Percentiles rank a stretch among this genome's conserved stretches.
Conservation (phyloP, 92 coral and sea anemone genomes). For the Blastomussa wellsi region DNA sequence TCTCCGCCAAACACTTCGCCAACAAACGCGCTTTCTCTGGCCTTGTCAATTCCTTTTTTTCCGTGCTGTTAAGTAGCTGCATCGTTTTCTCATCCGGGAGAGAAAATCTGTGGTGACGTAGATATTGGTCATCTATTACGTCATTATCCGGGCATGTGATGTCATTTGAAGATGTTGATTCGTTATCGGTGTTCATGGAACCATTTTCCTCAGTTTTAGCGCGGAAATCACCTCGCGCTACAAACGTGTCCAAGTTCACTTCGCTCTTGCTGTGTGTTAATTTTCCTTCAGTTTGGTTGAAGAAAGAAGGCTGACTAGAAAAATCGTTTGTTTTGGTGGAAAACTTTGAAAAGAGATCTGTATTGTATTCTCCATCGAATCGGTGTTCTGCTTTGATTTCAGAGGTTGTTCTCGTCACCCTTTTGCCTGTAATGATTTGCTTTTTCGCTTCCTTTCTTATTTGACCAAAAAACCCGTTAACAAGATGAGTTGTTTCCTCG, state of each 20-base stretch:
- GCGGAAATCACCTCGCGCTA: neutral
- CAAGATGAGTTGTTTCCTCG: constrained; percentile 76
- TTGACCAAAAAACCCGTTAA: constrained; percentile 86
- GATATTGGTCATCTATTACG: constrained; percentile 12
- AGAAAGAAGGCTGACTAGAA: neutral
- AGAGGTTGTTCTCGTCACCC: neutral
- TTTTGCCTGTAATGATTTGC: constrained; percentile 16
- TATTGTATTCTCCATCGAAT: neutral
- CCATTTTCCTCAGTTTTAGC: neutral
- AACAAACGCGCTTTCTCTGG: constrained; percentile 77
- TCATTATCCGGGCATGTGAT: neutral
- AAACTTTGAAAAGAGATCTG: neutral
- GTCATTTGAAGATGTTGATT: neutral
- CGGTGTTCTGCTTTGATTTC: neutral
- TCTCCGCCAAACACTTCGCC: constrained; percentile 77
- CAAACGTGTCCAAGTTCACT: neutral
- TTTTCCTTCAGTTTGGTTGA: neutral
- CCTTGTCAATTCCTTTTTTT: constrained; percentile 34
- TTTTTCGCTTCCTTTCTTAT: constrained; percentile 55
- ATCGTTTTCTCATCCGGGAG: constrained; percentile 62
- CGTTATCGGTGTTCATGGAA: neutral
- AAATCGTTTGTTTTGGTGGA: no score
- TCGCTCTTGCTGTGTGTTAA: constrained; percentile 32
- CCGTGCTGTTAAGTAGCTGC: constrained; percentile 29
- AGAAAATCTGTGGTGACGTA: constrained; percentile 61